phyloP scores from a whole-genome alignment of 2,797 vertebrate genomes.

The Galagoides demidoff region DNA sequence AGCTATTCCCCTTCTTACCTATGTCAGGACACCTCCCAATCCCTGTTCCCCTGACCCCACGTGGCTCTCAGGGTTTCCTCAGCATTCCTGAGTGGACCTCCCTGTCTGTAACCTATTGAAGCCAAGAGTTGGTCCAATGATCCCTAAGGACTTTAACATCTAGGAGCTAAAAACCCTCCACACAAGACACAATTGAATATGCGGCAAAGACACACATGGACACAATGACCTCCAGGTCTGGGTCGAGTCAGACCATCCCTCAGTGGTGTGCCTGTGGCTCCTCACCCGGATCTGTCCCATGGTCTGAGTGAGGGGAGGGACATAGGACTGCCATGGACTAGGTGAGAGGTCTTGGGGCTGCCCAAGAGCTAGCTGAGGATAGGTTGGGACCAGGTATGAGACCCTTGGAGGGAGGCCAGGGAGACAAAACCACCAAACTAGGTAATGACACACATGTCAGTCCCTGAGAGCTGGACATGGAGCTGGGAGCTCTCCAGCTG shows the following conservation, averaged over 20 bases:
- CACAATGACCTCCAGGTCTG: background rate
- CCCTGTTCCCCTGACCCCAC: background rate
- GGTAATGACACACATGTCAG: background rate
- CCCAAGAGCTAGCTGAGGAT: background rate
- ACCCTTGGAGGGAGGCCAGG: background rate
- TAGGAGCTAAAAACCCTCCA: background rate
- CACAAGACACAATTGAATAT: background rate
- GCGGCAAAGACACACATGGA: background rate
- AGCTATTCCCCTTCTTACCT: fast-evolving
- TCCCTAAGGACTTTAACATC: background rate
- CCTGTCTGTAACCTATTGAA: background rate
- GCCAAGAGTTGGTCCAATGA: background rate
- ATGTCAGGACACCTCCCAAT: background rate
- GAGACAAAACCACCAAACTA: background rate
- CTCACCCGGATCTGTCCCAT: background rate
- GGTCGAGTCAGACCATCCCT: background rate
- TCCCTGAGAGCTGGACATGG: fast-evolving
- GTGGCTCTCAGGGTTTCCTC: background rate
- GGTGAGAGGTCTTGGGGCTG: background rate
- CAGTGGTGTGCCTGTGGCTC: fast-evolving
- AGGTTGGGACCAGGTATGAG: background rate
- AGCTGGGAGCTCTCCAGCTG: background rate
- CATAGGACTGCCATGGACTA: background rate
- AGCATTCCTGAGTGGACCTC: background rate
- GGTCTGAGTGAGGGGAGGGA: background rate